Conservation (phyloP, 2,797 vertebrate genomes). For the Lacerta agilis region DNA sequence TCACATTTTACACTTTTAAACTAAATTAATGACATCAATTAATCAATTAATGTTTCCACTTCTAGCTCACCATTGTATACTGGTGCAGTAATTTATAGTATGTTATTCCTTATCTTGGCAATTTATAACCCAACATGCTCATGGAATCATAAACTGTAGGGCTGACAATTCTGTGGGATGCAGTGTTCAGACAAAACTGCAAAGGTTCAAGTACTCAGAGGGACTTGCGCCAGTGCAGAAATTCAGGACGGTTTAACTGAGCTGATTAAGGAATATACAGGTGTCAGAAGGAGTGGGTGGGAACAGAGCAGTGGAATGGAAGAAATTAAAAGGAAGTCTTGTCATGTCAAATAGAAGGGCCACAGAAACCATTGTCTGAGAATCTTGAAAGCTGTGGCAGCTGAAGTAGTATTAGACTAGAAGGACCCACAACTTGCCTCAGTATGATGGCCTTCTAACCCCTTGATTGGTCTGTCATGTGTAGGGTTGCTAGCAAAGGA, state of each 20-base stretch:
- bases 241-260: neutral
- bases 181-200: neutral
- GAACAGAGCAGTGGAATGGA: neutral
- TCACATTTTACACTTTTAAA: slow-evolving; percentile 16
- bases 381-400: neutral
- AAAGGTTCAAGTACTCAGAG: neutral
- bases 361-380: neutral
- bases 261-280: neutral
- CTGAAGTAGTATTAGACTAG: neutral
- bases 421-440: neutral
- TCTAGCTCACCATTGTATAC: neutral
- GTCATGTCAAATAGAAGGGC: neutral
- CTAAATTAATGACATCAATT: slow-evolving; percentile 29
- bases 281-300: neutral
- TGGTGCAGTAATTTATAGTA: neutral
- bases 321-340: too few species aligned
- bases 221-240: neutral
- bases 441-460: neutral
- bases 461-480: neutral
- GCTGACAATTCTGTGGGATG: neutral
- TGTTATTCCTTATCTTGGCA: neutral
- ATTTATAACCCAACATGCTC: neutral
- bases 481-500: neutral
- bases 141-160: neutral
- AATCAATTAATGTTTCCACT: slow-evolving; percentile 25